These are phyloP conservation scores for Cryptus armator DNA, from an alignment of 2,888 invertebrate genomes.

Conservation along the genomic window DNA sequence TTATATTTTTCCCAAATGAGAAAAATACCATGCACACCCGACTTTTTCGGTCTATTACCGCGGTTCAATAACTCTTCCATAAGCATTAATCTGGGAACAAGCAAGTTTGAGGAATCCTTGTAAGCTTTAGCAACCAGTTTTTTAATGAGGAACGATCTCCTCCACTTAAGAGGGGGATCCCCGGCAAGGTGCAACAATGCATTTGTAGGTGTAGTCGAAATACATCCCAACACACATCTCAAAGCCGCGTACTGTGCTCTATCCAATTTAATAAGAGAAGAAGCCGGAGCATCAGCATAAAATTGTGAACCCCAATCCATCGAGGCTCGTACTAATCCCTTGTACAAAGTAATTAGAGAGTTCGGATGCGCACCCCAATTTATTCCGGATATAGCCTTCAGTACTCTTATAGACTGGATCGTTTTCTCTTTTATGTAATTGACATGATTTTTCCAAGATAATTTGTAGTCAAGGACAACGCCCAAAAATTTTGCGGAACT, in stretches of 20 bases:
- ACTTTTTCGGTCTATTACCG: background rate
- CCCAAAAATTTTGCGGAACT: background rate
- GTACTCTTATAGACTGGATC: background rate
- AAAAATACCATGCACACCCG: background rate
- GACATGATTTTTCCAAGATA: conserved; percentile 27
- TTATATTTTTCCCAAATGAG: background rate
- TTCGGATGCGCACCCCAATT: conserved; percentile 20
- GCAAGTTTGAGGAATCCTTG: background rate
- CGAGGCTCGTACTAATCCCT: conserved; percentile 2
- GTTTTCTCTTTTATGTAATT: background rate
- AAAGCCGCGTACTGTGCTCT: conserved; percentile 32
- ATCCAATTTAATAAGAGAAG: conserved; percentile 11
- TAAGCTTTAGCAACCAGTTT: conserved; percentile 11
- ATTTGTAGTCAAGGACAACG: background rate
- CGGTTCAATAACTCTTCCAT: conserved; percentile 12
- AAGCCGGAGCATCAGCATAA: conserved; percentile 31
- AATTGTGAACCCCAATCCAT: conserved; percentile 38
- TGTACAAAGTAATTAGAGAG: background rate
- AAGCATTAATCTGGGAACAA: conserved; percentile 16
- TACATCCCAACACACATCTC: conserved; percentile 39
- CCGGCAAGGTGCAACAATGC: conserved; percentile 45
- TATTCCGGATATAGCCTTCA: conserved; percentile 27
- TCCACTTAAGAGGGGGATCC: conserved; percentile 2
- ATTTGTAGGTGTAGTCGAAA: conserved; percentile 44
- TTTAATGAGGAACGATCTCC: conserved; percentile 16